Evolutionary conservation across 2,888 invertebrate genomes (phyloP).

Genomic region (Theretra japonica): DNA sequence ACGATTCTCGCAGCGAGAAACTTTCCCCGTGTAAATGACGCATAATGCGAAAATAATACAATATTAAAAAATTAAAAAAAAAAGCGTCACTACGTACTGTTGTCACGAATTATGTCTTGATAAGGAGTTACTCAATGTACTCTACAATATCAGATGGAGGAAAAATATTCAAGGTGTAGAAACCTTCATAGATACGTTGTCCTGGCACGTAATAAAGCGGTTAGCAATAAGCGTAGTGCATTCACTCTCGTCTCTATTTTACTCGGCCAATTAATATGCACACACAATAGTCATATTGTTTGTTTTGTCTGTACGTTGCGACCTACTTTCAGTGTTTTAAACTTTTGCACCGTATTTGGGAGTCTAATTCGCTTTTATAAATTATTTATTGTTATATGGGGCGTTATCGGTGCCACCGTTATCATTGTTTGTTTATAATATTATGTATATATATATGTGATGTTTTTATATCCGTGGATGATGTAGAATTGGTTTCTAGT

Average conservation of each 20-base stretch:
- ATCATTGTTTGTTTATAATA: conserved; percentile 38
- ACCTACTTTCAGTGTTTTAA: conserved; percentile 39
- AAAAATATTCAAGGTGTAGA: not conserved
- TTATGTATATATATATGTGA: not conserved
- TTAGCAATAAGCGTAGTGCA: conserved; percentile 15
- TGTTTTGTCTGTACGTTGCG: conserved; percentile 37
- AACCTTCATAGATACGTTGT: not conserved
- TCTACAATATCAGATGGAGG: not conserved
- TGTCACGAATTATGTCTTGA: not conserved
- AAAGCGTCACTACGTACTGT: no score
- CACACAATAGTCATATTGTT: conserved; percentile 35
- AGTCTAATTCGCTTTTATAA: conserved; percentile 34
- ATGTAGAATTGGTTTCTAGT: not conserved
- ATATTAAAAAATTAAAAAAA: no score
- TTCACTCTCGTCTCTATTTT: conserved; percentile 22
- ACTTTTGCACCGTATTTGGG: conserved; percentile 38
- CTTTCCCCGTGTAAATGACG: no score
- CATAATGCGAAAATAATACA: no score
- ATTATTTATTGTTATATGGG: conserved; percentile 35
- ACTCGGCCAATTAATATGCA: conserved; percentile 25
- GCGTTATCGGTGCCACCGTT: conserved; percentile 36
- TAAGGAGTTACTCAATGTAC: not conserved
- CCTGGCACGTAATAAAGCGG: not conserved
- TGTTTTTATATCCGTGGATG: not conserved
- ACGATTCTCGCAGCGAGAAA: no score